Evolutionary conservation across 2,113 vertebrate species (phyloP), one percentile per base, ranked within the genome.

Genomic region (Casuarius casuarius): DNA sequence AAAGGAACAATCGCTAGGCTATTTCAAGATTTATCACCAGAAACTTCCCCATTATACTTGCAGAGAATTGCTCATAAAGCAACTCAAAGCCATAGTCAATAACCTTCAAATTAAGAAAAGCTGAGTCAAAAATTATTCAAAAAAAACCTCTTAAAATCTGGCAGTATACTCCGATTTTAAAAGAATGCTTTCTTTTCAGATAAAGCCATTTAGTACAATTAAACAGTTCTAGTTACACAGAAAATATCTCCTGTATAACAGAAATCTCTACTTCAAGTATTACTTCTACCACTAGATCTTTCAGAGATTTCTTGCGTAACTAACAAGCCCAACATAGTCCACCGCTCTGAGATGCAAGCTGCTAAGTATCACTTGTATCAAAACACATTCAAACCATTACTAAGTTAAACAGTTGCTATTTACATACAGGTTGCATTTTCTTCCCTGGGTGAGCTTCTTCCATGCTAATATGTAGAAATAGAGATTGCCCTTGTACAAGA

Each of bases 351-450:
- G 79, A 65, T 90, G 85, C 61, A 63, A 58, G 77, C 20, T 89
- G 71, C 75, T 77, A 90, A 87, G 26, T 15, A 68, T 1, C 68
- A 22, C 84, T 87, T 66, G 49, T 83, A 94, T 19, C 89, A 58
- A 54, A 80, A 82, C 87, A 70, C 52, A 23, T 17, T 63, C 0
- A 0, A 72, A 59, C 83, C 71, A 19, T 52, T n/a, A 46, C 8
- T 54, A 87, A 48, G 13, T 25, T 75, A 85, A 7, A 59, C 21
- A 38, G 81, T 78, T 91, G 91, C 63, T 67, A n/a, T 85, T 42
- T 98, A 98, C 98, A 84, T 98, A 98, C 98, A 94, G 73, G 95
- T 61, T 97, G 96, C 94, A 97, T 96, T 91, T 97, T 98, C 96
- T 91, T 98, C 88, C 97, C 97, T 84, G 90, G 96, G n/a, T 7